Conservation (phyloP, 1,140 invertebrate genomes). For the Drosophila sproati region DNA sequence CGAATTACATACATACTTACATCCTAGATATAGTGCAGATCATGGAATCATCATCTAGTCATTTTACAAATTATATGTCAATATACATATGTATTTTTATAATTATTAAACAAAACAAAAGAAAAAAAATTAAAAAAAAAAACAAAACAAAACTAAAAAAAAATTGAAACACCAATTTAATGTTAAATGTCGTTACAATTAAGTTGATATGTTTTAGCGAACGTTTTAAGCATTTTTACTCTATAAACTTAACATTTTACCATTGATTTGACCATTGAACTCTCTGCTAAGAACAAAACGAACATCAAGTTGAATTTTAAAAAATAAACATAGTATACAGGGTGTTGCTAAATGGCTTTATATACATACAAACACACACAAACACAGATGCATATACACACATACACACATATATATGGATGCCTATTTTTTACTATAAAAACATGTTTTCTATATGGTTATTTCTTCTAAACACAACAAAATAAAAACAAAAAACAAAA, state of each 20-base stretch:
- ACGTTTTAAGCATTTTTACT: constrained; percentile 57
- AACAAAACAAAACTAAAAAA: constrained; percentile 14
- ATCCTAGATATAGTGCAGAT: constrained; percentile 43
- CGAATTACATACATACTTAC: constrained; percentile 46
- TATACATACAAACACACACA: constrained; percentile 40
- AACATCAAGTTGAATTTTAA: constrained; percentile 64
- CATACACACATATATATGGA: constrained; percentile 18
- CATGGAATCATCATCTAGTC: constrained; percentile 50
- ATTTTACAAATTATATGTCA: constrained; percentile 40
- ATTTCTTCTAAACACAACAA: constrained; percentile 43
- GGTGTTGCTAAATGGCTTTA: constrained; percentile 72
- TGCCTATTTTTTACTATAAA: constrained; percentile 20
- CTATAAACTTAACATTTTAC: constrained; percentile 47
- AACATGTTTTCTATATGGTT: constrained; percentile 68
- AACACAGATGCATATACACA: constrained; percentile 29
- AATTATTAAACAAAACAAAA: constrained; percentile 47
- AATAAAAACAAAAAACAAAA: constrained; percentile 14
- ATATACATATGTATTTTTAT: constrained; percentile 72
- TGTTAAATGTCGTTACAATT: constrained; percentile 82
- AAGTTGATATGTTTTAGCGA: constrained; percentile 78
- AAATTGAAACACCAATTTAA: constrained; percentile 71
- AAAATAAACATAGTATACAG: constrained; percentile 66
- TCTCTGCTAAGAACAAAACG: constrained; percentile 43
- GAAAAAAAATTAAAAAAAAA: constrained; percentile 18
- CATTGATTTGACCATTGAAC: constrained; percentile 51